Conservation (phyloP, 2,888 invertebrate genomes). For the Conops quadrifasciatus region DNA sequence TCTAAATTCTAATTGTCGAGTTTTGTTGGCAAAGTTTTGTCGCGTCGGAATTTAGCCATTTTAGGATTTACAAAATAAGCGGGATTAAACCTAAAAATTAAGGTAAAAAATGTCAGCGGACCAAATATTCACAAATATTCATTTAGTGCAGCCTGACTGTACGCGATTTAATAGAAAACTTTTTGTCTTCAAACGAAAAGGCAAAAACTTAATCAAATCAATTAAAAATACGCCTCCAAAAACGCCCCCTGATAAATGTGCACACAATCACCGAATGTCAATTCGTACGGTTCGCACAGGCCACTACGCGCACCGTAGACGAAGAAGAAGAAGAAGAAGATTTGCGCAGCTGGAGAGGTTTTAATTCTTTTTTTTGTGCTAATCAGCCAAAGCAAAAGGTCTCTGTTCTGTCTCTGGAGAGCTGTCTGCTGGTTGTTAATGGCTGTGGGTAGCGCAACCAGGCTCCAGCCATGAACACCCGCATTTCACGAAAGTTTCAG, state of each 20-base stretch:
- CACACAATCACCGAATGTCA: slow-evolving; percentile 9
- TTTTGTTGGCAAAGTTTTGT: too few species aligned
- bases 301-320: background rate
- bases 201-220: background rate
- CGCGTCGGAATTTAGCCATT: too few species aligned
- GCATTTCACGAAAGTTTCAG: slow-evolving; percentile 16
- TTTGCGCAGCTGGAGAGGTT: slow-evolving; percentile 14
- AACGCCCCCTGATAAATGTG: slow-evolving; percentile 6
- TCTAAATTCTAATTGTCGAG: too few species aligned
- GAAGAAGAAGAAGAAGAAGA: background rate
- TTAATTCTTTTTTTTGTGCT: background rate
- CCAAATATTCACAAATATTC: too few species aligned
- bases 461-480: slow-evolving; percentile 22
- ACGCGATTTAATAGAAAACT: too few species aligned
- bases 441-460: slow-evolving; percentile 4
- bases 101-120: too few species aligned
- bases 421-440: too few species aligned
- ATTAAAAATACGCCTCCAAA: slow-evolving; percentile 20
- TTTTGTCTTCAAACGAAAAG: background rate
- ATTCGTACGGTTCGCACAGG: background rate
- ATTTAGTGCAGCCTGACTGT: too few species aligned
- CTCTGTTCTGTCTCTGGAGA: too few species aligned
- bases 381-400: slow-evolving; percentile 4
- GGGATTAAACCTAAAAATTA: too few species aligned
- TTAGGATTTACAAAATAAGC: too few species aligned